Evolutionary conservation across 2,888 invertebrate species (phyloP), one percentile per base, ranked within the genome.

Genomic region (Spodoptera littoralis): DNA sequence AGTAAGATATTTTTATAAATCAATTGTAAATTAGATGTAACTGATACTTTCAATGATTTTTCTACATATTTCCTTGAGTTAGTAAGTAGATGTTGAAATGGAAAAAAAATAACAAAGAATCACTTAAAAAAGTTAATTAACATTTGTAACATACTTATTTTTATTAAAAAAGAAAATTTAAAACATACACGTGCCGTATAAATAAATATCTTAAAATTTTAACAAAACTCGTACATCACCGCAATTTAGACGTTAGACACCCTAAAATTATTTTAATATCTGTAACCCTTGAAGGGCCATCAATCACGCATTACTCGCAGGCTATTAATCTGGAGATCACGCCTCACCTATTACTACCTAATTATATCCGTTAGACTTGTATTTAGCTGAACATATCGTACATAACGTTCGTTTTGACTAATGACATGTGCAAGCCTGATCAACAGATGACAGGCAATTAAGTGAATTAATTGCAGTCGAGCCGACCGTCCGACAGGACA

Each of bases 401-500:
- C 53, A 68, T 65, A 73, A 46, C 71, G 70, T 61, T 77, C 82
- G 85, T 91, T 90, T 90, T 92, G 91, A 92, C 88, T 90, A 92
- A 92, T 92, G 90, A 88, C 87, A 82, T 82, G 81, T 84, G 83
- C 85, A 84, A 84, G 84, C 82, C 83, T 84, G 83, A 91, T 92
- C 91, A 91, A 90, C 90, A 91, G 90, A 89, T 91, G 91, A 91
- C 90, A 90, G 86, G 88, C 89, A 89, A 92, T 92, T 92, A 92
- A 89, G 90, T 84, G 76, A 87, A 92, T 92, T 92, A 91, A 92
- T 91, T 85, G 88, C 85, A 72, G 75, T 76, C 76, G 81, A 70
- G 52, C 60, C 62, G 73, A 50, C 64, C 72, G 59, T 48, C 62
- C 72, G 78, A 75, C 70, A 62, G 73, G 65, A 58, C 64, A 66